A percentile compares a stretch with the other conserved stretches of the same genome.
These are phyloP conservation scores for Philopedon plagiatum DNA, from an alignment of 2,888 invertebrate genomes.

Conservation along the genomic window DNA sequence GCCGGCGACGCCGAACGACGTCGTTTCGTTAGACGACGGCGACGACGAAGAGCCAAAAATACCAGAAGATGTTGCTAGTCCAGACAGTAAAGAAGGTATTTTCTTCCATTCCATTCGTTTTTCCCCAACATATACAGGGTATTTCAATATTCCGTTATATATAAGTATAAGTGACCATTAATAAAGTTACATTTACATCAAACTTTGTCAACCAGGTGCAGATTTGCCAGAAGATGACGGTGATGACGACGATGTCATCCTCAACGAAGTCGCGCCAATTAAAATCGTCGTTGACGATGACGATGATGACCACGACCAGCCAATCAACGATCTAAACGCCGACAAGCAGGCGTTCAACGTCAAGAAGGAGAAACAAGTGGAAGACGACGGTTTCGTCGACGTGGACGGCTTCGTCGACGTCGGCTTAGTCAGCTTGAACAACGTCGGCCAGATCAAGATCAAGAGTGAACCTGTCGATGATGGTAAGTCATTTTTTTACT, in stretches of 20 bases:
- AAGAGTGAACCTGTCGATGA: conserved; percentile 82
- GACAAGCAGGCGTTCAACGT: conserved; percentile 62
- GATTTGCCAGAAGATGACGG: conserved; percentile 65
- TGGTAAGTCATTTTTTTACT: too few species aligned
- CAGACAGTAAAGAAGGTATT: conserved; percentile 33
- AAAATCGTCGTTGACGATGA: conserved; percentile 76
- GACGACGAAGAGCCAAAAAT: conserved; percentile 40
- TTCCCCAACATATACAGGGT: too few species aligned
- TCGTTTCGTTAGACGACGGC: conserved; percentile 37
- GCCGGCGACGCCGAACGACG: conserved; percentile 51
- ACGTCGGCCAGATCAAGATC: conserved; percentile 72
- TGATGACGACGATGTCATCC: conserved; percentile 80
- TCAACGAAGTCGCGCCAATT: conserved; percentile 78
- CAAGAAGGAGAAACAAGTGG: conserved; percentile 72
- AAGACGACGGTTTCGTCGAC: conserved; percentile 39
- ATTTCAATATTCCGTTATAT: too few species aligned
- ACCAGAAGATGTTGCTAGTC: conserved; percentile 36
- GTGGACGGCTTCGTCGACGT: conserved; percentile 71
- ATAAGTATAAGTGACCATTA: too few species aligned
- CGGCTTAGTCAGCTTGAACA: conserved; percentile 73
- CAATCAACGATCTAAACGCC: background rate
- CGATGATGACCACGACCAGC: conserved; percentile 58
- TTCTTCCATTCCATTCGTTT: too few species aligned
- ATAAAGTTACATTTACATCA: too few species aligned
- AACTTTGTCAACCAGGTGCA: too few species aligned